Evolutionary conservation across 2,888 invertebrate species (phyloP), one percentile per base, ranked within the genome.

Genomic region (Pardosa pseudoannulata): DNA sequence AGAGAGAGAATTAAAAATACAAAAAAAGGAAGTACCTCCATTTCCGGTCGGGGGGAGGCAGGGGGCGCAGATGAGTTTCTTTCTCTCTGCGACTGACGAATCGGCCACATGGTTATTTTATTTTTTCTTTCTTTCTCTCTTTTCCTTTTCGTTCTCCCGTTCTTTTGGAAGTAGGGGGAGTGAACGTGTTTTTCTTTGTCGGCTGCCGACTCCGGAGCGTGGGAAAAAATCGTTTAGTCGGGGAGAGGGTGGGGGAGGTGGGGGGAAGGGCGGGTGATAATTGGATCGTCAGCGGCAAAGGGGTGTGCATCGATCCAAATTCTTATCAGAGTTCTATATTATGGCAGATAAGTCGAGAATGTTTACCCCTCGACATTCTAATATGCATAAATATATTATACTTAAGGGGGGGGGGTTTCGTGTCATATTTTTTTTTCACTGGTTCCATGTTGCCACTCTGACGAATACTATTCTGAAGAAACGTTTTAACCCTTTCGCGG

Each of bases 101-200:
- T 70, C 82, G 83, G 64, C 83, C 83, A 79, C 83, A 73, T 85
- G 78, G 76, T 73, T 83, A 70, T 68, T 23, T 79, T 13, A 41
- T 41, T 67, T 9, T 71, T 31, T 39, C n/a, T 28, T 16, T 68
- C 62, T 67, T 80, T 50, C 27, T 36, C 2, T 56, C 36, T n/a
- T 41, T 70, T 41, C 19, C 32, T n/a, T 31, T 16, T 31, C 31
- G 5, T 68, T 19, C 56, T 56, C 23, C 56, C 3, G 9, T 46
- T 16, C 2, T 46, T 6, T 46, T 28, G 65, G 31, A 16, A n/a
- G 29, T 67, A n/a, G 7, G 31, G 64, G 81, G 50, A 39, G 74
- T 32, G 31, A 9, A 23, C n/a, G n/a, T 29, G 73, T 32, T 62
- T 71, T 65, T 64, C 75, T 85, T 78, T 85, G 83, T 78, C 83